Evolutionary conservation across 2,113 vertebrate species (phyloP).

Genomic region (Sceloporus undulatus): DNA sequence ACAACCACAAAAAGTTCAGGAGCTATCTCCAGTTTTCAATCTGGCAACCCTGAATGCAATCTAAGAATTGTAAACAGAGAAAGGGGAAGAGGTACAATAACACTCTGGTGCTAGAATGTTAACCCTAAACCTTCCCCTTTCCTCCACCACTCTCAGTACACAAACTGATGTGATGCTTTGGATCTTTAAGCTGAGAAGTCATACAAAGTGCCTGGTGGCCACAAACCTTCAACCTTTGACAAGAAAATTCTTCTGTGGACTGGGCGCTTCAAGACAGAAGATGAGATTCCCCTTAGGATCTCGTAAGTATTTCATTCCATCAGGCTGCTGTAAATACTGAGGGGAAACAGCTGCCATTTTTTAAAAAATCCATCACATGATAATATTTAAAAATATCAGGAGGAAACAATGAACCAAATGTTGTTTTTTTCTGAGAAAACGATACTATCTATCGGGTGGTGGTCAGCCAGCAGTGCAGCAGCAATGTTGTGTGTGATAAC

Average conservation of each 20-base stretch:
- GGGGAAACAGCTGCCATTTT: neutral
- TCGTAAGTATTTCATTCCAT: constrained; percentile 65
- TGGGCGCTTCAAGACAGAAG: constrained; percentile 78
- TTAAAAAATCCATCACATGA: neutral
- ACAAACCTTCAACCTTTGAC: constrained; percentile 78
- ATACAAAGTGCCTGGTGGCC: constrained; percentile 70
- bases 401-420: neutral
- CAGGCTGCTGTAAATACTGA: neutral
- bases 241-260: constrained; percentile 82
- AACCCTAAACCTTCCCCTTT: neutral
- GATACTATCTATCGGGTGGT: neutral
- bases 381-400: neutral
- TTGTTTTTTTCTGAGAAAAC: neutral
- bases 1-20: no score
- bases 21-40: no score
- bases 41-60: no score
- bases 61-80: no score
- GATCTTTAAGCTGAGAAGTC: constrained; percentile 59
- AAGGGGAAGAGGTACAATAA: no score
- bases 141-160: rapidly evolving
- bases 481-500: no score
- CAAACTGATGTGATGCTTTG: rapidly evolving
- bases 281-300: constrained; percentile 78
- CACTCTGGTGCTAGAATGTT: no score
- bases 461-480: no score